Percentiles rank a stretch among this genome's conserved stretches.
Conservation (phyloP, 2,888 invertebrate genomes). For the Mesorhabditis spiculigera region DNA sequence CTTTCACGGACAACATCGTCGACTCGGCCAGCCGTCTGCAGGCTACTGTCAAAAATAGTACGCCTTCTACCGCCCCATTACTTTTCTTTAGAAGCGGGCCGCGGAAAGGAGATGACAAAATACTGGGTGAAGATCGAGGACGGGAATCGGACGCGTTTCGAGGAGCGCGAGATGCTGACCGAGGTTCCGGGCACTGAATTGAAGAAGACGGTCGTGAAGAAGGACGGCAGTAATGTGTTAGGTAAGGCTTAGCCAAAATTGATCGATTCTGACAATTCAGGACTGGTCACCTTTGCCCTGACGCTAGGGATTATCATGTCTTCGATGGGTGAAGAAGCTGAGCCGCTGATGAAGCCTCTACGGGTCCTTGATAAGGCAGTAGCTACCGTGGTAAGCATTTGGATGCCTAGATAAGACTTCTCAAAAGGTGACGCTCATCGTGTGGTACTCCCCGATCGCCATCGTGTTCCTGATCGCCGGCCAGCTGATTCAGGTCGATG, state of each 20-base stretch:
- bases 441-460: neutral
- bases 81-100: no score
- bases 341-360: neutral
- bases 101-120: no score
- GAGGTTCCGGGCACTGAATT: neutral
- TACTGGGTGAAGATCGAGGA: no score
- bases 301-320: neutral
- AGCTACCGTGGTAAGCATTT: neutral
- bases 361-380: neutral
- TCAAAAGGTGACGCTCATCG: neutral
- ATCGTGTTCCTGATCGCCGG: neutral
- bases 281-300: neutral
- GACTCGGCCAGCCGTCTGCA: no score
- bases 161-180: neutral
- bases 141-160: no score
- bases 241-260: neutral
- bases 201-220: neutral
- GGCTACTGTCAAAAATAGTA: no score
- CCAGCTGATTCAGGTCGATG: neutral
- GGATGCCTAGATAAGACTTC: no score
- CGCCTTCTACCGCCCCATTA: no score
- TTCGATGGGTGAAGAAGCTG: neutral
- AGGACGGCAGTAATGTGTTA: neutral
- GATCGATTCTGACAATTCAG: neutral
- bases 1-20: no score